These are phyloP conservation scores for Chloromyia formosa DNA, from an alignment of 2,888 invertebrate genomes.

Conservation along the genomic window DNA sequence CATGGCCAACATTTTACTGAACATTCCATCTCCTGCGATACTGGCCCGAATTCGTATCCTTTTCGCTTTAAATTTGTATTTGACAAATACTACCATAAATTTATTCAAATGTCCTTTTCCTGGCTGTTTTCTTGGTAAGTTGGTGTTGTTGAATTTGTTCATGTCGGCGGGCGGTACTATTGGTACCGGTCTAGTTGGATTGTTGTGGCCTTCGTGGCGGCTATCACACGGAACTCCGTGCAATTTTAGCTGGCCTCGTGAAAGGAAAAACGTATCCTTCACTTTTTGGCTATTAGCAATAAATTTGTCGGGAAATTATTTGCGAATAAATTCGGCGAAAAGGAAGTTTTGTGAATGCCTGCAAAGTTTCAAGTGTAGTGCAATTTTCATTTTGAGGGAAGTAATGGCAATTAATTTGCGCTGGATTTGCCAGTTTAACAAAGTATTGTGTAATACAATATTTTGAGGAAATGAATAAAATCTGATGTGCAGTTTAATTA, in stretches of 20 bases:
- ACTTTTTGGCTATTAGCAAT: conserved; percentile 7
- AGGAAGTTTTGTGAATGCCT: not conserved
- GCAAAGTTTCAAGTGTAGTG: not conserved
- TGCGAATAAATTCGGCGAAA: not conserved
- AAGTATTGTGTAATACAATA: too few relatives aligned
- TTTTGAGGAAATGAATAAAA: too few relatives aligned
- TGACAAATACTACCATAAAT: conserved; percentile 17
- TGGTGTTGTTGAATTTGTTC: not conserved
- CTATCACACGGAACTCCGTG: too few relatives aligned
- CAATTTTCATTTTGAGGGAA: not conserved
- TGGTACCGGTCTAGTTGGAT: too few relatives aligned
- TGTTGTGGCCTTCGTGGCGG: too few relatives aligned
- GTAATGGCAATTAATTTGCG: not conserved
- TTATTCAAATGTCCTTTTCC: not conserved
- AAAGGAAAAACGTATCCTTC: not conserved
- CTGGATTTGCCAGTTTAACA: not conserved
- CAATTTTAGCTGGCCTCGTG: not conserved
- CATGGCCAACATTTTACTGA: not conserved
- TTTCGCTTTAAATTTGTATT: conserved; percentile 18
- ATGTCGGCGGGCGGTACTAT: too few relatives aligned
- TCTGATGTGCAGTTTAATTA: too few relatives aligned
- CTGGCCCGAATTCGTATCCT: not conserved
- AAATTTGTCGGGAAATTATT: conserved; percentile 5
- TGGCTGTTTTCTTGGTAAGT: not conserved
- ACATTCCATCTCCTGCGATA: not conserved